These are phyloP conservation scores for Elachura formosa DNA, from an alignment of 2,113 vertebrate species.

Conservation along the genomic window DNA sequence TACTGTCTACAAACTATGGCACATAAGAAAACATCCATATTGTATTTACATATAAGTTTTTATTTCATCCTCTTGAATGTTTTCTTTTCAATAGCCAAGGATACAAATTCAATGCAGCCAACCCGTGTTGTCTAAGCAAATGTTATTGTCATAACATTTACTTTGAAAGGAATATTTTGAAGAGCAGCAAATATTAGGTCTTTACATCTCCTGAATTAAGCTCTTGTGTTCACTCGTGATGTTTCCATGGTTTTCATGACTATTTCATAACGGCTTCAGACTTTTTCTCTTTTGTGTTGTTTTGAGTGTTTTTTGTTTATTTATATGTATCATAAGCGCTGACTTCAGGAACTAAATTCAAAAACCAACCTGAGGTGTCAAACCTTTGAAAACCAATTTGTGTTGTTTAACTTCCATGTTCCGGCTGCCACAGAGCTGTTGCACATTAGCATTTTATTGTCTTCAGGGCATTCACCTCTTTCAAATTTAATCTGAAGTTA, in stretches of 20 bases:
- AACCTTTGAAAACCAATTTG: not conserved
- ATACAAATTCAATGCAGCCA: not conserved
- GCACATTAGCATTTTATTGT: not conserved
- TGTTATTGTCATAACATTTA: not conserved
- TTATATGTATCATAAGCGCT: not conserved
- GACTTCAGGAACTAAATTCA: not conserved
- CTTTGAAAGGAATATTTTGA: not conserved
- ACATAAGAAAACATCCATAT: not conserved
- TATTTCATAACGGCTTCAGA: not conserved
- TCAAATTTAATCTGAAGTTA: not conserved
- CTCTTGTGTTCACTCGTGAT: not conserved
- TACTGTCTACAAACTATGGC: not conserved
- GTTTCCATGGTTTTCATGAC: not conserved
- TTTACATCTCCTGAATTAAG: not conserved
- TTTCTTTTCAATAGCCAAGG: not conserved
- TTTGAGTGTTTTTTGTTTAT: not conserved
- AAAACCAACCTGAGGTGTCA: not conserved
- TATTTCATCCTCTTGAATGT: not conserved
- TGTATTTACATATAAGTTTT: not conserved
- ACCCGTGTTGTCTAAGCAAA: not conserved
- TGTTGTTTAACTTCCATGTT: not conserved
- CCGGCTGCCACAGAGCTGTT: not conserved
- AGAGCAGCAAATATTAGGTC: not conserved
- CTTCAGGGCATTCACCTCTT: not conserved
- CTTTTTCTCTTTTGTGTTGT: not conserved